Evolutionary conservation across 2,113 vertebrate genomes (phyloP).

Genomic region (Climacteris rufus): DNA sequence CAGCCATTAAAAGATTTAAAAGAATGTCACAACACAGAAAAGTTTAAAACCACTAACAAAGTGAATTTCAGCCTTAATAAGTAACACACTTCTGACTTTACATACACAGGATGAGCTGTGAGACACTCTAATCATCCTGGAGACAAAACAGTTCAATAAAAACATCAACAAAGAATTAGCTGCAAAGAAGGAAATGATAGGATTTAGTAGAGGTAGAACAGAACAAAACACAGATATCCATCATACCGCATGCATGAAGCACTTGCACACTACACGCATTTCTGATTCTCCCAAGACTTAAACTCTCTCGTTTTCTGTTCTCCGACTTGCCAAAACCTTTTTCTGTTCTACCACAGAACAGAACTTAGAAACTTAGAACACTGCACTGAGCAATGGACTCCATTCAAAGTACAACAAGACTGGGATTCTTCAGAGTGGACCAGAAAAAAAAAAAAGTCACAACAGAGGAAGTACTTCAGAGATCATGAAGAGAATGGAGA

Average conservation of each 20-base stretch:
- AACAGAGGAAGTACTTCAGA: neutral
- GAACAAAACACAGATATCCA: neutral
- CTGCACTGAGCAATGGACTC: neutral
- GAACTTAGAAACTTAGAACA: neutral
- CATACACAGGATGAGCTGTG: neutral
- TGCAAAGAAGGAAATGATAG: neutral
- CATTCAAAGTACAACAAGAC: neutral
- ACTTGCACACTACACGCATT: neutral
- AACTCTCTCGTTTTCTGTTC: neutral
- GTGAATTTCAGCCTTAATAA: neutral
- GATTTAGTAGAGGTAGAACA: neutral
- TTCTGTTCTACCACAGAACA: neutral
- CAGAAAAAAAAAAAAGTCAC: neutral
- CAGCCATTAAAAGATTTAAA: neutral
- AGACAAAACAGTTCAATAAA: neutral
- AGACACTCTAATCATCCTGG: neutral
- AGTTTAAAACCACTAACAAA: neutral
- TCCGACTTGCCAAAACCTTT: neutral
- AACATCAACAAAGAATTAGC: neutral
- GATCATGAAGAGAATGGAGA: neutral
- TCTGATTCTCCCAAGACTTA: neutral
- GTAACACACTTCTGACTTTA: neutral
- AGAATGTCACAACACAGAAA: neutral
- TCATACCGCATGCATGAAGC: neutral
- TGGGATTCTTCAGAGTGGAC: neutral